Evolutionary conservation across 2,113 vertebrate species (phyloP), one percentile per base, ranked within the genome.

Genomic region (Podocnemis expansa): DNA sequence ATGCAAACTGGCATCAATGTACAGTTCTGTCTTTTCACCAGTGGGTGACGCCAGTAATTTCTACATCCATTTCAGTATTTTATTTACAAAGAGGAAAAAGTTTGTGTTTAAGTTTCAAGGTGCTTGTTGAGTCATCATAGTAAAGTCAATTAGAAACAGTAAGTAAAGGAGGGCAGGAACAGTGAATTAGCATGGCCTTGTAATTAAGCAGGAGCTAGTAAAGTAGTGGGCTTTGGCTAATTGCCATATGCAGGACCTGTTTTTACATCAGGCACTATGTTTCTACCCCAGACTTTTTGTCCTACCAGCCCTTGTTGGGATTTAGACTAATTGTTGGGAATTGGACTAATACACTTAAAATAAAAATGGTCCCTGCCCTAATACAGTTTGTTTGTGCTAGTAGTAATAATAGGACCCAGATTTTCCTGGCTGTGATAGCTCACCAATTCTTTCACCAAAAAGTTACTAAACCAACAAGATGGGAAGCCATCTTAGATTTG

Each of bases 291-390:
- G 1, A 22, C 76, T 79, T 67, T 79, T 84, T 91, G 41, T 60
- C 41, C 55, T 80, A 22, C 34, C 54, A 49, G 55, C 52, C 84
- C 47, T 88, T 84, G 56, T 55, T 90, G 67, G 52, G n/a, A 38
- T 43, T 91, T 85, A 21, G 55, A 73, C 79, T n/a, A n/a, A n/a
- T n/a, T n/a, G n/a, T n/a, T n/a, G n/a, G 47, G 25, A 51, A 41
- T 89, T 94, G 54, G 13, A 52, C 55, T 52, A 87, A 82, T 94
- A 80, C 81, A n/a, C 49, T 80, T 80, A 79, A 89, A 51, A 10
- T 49, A 70, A 63, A 4, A 60, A 47, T 47, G 60, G 41, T n/a
- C 1, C 55, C 24, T 76, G 31, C 52, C 80, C 22, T 52, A 41
- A 31, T 67, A 63, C 0, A 0, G 45, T 6, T 3, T 47, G 47